A percentile compares a stretch with the other conserved stretches of the same genome.
phyloP scores from a whole-genome alignment of 1,140 invertebrate species.

The Hyles euphorbiae region DNA sequence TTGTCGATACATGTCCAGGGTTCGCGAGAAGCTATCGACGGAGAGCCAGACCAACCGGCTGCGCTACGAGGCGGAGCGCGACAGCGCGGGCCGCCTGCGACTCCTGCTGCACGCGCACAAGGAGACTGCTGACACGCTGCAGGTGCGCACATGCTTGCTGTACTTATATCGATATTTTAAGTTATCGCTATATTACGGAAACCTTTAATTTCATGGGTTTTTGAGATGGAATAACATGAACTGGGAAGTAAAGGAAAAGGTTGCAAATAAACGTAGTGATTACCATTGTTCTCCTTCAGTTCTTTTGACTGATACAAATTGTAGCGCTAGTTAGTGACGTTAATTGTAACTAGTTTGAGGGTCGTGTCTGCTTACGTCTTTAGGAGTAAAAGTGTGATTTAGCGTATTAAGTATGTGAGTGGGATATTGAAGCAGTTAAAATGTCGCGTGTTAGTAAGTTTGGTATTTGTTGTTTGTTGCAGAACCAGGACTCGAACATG shows the following conservation, averaged over 20 bases:
- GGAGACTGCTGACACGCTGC: slow-evolving; percentile 48
- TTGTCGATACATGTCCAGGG: slow-evolving; percentile 21
- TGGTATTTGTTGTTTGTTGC: slow-evolving; percentile 10
- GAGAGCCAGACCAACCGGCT: slow-evolving; percentile 48
- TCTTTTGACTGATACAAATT: no score
- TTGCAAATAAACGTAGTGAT: no score
- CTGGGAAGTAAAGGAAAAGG: no score
- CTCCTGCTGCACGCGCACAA: slow-evolving; percentile 61
- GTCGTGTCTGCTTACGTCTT: no score
- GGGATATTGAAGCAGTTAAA: background rate
- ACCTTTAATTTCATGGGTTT: no score
- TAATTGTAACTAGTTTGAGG: no score
- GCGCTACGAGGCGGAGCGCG: slow-evolving; percentile 52
- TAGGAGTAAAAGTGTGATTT: no score
- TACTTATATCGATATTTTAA: no score
- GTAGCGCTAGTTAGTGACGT: no score
- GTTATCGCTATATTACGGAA: no score
- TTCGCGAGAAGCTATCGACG: slow-evolving; percentile 49
- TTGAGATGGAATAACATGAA: no score
- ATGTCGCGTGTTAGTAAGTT: background rate
- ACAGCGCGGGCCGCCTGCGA: slow-evolving; percentile 55
- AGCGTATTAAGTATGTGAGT: background rate
- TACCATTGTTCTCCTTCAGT: no score
- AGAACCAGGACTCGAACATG: slow-evolving; percentile 78
- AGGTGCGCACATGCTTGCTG: slow-evolving; percentile 28